These are phyloP conservation scores for Dexiosoma caninum DNA, from an alignment of 2,888 invertebrate species.

Conservation along the genomic window DNA sequence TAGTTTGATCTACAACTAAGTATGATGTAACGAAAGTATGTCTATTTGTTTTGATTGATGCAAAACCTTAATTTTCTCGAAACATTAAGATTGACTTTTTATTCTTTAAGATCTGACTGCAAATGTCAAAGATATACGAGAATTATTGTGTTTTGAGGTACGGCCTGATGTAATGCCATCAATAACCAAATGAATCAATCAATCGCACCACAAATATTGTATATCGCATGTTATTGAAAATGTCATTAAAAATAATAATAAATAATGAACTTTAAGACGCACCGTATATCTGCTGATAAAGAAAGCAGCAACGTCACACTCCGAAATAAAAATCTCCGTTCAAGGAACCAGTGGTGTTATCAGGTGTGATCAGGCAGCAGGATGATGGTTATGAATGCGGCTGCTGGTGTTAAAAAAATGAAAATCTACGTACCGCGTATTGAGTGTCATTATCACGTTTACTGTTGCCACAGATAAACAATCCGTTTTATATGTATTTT, in stretches of 20 bases:
- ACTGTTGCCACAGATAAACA: slow-evolving; percentile 45
- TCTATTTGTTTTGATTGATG: too few relatives aligned
- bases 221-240: slow-evolving; percentile 7
- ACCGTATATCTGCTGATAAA: slow-evolving; percentile 72
- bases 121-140: too few relatives aligned
- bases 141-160: too few relatives aligned
- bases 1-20: too few relatives aligned
- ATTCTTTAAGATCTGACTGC: too few relatives aligned
- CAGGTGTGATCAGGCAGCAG: neutral
- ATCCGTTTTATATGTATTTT: neutral
- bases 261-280: slow-evolving; percentile 69
- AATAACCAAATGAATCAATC: too few relatives aligned
- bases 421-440: neutral
- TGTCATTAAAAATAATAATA: slow-evolving; percentile 47
- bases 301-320: neutral
- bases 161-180: too few relatives aligned
- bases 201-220: neutral
- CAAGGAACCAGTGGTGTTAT: too few relatives aligned
- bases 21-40: too few relatives aligned
- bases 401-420: neutral
- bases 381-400: neutral
- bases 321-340: neutral
- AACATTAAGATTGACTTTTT: too few relatives aligned
- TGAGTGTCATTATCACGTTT: neutral
- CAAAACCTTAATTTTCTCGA: too few relatives aligned